Base-by-base conservation (phyloP, 1,140 invertebrate species). In the Procambarus clarkii region DNA sequence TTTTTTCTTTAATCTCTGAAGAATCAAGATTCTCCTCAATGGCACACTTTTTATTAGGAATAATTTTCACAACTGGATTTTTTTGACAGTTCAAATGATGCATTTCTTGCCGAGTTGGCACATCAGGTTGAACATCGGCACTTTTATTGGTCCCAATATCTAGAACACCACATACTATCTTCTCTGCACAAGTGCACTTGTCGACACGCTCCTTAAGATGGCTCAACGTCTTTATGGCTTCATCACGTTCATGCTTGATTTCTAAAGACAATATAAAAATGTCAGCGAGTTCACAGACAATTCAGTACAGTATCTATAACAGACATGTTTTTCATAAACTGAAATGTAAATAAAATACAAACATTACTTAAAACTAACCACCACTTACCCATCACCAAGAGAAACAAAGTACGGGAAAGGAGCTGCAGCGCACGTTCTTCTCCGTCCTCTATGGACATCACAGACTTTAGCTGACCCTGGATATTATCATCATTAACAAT, bases 201-300 rank as follows among this genome's bases (percentile, higher is more conserved):
- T 21, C 48, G n/a, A 11, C 3, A 46, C 21, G 46, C 7, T 79
- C 77, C 21, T 48, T 79, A 5, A 79, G 4, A 21, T 48, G 77
- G n/a, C 34, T 74, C 69, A 74, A n/a, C 2, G 15, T 74, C 48
- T 79, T 79, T 8, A 5, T 34, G 48, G 15, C 77, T 79, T 46
- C 77, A 79, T 79, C 77, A 79, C 77, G 77, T 15, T 79, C 77
- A 79, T 48, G 48, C 77, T 79, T 79, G 77, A 79, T 79, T 50
- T 79, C 77, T 79, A 34, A 4, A 34, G 45, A 79, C 13, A 50
- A 50, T 44, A 34, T 45, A 77, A 79, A 34, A 13, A 79, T 13
- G 48, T 74, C 0, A 0, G 24, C 2, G 69, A 64, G 60, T 64
- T 18, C 3, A 64, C 13, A 54, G 50, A 9, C 13, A 54, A 54